These are phyloP conservation scores for Drosophila ezoana DNA, from an alignment of 2,888 invertebrate genomes.

Conservation along the genomic window DNA sequence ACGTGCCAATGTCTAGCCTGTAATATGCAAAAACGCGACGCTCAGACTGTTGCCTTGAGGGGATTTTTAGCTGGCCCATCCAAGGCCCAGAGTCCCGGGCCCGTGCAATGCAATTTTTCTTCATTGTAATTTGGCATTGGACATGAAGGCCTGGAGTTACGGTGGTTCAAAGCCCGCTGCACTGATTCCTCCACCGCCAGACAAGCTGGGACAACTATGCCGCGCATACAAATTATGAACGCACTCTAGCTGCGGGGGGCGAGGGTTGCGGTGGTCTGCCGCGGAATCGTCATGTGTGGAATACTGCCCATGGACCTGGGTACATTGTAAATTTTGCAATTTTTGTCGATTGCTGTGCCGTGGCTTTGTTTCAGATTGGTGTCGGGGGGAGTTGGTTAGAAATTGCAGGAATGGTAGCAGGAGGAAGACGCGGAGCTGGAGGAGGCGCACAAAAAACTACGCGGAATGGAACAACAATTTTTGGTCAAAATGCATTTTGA, in stretches of 20 bases:
- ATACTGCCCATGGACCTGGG: slow-evolving; percentile 39
- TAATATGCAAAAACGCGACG: slow-evolving; percentile 70
- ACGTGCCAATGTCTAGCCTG: slow-evolving; percentile 70
- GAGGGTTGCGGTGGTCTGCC: neutral
- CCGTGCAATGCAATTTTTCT: slow-evolving; percentile 73
- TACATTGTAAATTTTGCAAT: slow-evolving; percentile 76
- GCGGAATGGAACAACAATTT: slow-evolving; percentile 52
- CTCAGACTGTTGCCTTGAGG: slow-evolving; percentile 73
- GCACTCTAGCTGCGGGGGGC: neutral
- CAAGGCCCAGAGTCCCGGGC: neutral
- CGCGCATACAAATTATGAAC: slow-evolving; percentile 72
- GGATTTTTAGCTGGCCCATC: slow-evolving; percentile 47
- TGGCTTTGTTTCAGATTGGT: slow-evolving; percentile 69
- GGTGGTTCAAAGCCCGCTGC: slow-evolving; percentile 47
- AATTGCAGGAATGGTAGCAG: neutral
- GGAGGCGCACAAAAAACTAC: slow-evolving; percentile 25
- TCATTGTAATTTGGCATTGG: slow-evolving; percentile 70
- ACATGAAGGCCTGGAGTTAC: slow-evolving; percentile 20
- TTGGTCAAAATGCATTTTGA: slow-evolving; percentile 77
- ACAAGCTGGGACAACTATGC: slow-evolving; percentile 19
- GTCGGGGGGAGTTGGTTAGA: slow-evolving; percentile 31
- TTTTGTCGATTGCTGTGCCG: slow-evolving; percentile 67
- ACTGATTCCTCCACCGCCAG: slow-evolving; percentile 57
- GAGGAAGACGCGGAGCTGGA: slow-evolving; percentile 1
- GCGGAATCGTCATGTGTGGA: slow-evolving; percentile 40